Evolutionary conservation across 2,888 invertebrate species (phyloP).

Genomic region (Drosophila siamana): DNA sequence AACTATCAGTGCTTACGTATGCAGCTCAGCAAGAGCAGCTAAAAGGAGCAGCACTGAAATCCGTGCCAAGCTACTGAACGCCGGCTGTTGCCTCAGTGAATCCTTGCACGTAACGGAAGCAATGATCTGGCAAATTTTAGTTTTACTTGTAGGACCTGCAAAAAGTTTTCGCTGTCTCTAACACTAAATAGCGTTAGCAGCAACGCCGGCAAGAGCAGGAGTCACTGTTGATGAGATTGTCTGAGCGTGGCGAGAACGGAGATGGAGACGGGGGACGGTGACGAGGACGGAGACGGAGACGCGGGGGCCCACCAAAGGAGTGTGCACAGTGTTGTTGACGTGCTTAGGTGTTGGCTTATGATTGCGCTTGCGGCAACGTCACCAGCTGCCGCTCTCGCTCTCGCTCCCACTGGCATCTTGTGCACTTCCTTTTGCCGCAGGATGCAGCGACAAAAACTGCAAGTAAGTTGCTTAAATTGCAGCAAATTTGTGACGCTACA

Average conservation of each 20-base stretch:
- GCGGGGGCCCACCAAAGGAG: constrained; percentile 21
- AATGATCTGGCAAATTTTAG: constrained; percentile 80
- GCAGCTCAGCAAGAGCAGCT: constrained; percentile 45
- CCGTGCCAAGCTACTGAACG: constrained; percentile 49
- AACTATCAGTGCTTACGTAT: constrained; percentile 51
- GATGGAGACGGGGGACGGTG: background rate
- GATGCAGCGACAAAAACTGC: constrained; percentile 77
- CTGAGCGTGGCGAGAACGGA: background rate
- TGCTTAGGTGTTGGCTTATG: constrained; percentile 80
- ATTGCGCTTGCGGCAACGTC: constrained; percentile 67
- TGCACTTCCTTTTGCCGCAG: constrained; percentile 40
- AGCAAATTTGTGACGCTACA: constrained; percentile 68
- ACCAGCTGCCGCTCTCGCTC: constrained; percentile 39
- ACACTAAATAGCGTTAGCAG: constrained; percentile 72
- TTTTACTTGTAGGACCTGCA: constrained; percentile 72
- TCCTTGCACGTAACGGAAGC: constrained; percentile 78
- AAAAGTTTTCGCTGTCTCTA: constrained; percentile 66
- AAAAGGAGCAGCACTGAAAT: constrained; percentile 42
- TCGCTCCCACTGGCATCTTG: constrained; percentile 16
- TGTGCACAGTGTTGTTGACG: constrained; percentile 72
- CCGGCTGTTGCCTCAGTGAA: constrained; percentile 47
- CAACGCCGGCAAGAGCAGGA: constrained; percentile 27
- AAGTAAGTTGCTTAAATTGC: constrained; percentile 79
- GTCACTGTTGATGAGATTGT: constrained; percentile 53
- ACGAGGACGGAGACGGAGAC: too few species aligned